Evolutionary conservation across 2,888 invertebrate genomes (phyloP).

Genomic region (Cosmia trapezina): DNA sequence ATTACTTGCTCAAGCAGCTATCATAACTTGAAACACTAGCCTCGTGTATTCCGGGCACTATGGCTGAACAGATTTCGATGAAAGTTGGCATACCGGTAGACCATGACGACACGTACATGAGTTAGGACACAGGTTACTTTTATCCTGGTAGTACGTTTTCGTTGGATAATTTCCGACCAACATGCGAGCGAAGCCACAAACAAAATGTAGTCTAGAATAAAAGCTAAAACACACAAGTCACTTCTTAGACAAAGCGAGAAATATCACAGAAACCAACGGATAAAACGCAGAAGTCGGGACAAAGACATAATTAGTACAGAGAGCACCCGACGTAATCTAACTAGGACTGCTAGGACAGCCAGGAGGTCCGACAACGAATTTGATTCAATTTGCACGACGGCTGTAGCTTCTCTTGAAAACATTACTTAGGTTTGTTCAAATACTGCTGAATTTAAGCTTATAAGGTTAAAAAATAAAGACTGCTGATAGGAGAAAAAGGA

Average conservation of each 20-base stretch:
- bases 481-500: too few species aligned
- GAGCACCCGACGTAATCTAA: constrained; percentile 33
- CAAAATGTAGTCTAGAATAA: not conserved
- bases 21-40: not conserved
- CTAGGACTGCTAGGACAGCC: constrained; percentile 1
- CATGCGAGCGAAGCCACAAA: too few species aligned
- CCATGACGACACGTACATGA: too few species aligned
- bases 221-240: constrained; percentile 14
- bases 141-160: too few species aligned
- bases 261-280: constrained; percentile 15
- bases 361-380: constrained; percentile 18
- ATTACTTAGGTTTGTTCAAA: constrained; percentile 24
- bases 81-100: too few species aligned
- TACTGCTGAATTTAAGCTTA: constrained; percentile 15
- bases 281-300: constrained; percentile 8
- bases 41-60: too few species aligned
- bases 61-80: too few species aligned
- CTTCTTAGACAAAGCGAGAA: constrained; percentile 30
- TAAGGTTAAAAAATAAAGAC: constrained; percentile 1
- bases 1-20: not conserved
- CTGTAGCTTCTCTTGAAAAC: constrained; percentile 25
- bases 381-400: constrained; percentile 46
- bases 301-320: constrained; percentile 34
- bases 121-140: too few species aligned
- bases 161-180: too few species aligned